Percentiles rank a stretch among this genome's conserved stretches.
phyloP scores from a whole-genome alignment of 2,888 invertebrate genomes.

The Protodeltote pygarga region DNA sequence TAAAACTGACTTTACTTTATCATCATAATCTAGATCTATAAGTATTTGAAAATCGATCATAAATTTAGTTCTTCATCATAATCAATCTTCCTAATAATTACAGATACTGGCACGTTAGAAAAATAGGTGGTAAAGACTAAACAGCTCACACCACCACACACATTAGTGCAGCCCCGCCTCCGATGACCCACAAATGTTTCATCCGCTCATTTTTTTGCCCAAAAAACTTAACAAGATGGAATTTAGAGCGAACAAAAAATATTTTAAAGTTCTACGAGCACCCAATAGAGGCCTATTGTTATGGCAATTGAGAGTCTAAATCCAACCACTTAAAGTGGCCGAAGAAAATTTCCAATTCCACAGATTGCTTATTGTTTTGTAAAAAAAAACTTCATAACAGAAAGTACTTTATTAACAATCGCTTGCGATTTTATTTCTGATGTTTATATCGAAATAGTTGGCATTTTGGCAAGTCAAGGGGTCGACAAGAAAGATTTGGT shows the following conservation, averaged over 20 bases:
- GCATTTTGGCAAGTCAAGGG: slow-evolving; percentile 4
- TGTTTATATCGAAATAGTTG: not conserved
- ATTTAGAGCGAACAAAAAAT: slow-evolving; percentile 20
- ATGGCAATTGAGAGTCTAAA: slow-evolving; percentile 9
- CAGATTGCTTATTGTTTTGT: slow-evolving; percentile 22
- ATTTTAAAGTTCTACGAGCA: slow-evolving; percentile 15
- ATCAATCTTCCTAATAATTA: slow-evolving; percentile 35
- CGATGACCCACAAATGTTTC: slow-evolving; percentile 46
- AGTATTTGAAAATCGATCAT: slow-evolving; percentile 20
- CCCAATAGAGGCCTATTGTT: slow-evolving; percentile 22
- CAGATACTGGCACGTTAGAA: not conserved
- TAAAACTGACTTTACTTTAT: not conserved
- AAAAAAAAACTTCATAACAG: too few species aligned
- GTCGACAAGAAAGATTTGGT: slow-evolving; percentile 8
- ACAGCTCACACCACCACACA: slow-evolving; percentile 17
- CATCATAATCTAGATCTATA: not conserved
- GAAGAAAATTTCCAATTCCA: slow-evolving; percentile 9
- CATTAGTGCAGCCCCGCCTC: slow-evolving; percentile 34
- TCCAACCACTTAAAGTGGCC: slow-evolving; percentile 3
- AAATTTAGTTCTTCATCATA: slow-evolving; percentile 6
- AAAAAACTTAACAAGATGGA: slow-evolving; percentile 51
- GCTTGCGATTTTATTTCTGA: not conserved
- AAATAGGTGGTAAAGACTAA: slow-evolving; percentile 15
- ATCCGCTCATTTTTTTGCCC: slow-evolving; percentile 50
- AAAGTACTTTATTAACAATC: too few species aligned